Base-by-base conservation (phyloP, 2,888 invertebrate species). In the Troilus luridus region DNA sequence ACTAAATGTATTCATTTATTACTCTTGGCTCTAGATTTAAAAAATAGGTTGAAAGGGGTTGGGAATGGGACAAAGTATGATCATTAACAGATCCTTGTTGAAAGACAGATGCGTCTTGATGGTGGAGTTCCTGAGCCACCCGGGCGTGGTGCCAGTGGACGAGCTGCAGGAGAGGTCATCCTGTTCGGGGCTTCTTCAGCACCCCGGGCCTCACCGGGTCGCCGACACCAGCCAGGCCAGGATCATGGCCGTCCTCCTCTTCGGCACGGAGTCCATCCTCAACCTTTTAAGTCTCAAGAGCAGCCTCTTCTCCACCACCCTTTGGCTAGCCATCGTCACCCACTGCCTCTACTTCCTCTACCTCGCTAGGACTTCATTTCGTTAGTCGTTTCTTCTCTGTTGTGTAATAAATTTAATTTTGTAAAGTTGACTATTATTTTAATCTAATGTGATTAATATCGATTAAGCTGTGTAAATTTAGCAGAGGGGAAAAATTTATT, bases 51-150 rank as follows among this genome's bases (percentile, higher is more conserved):
- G 41, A 41, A 41, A 41, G n/a, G n/a, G n/a, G n/a, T n/a, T 41
- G 41, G 41, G 41, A 5, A 41, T 41, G 41, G 41, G 41, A 41
- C 41, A 41, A n/a, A 41, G 41, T 41, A 41, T 41, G 41, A 41
- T 41, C 41, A 41, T 41, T 41, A 41, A 41, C 41, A 41, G 41
- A 41, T 41, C 41, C 41, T 41, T 41, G 9, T 67, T 24, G 24
- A 24, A 12, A 10, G 54, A 81, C 85, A 85, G 85, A 6, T 85
- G 85, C 85, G 85, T 85, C 21, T 56, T 85, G 56, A 85, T 85
- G 85, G 21, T 85, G 56, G 85, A 85, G 85, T 85, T 85, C 85
- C 56, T 85, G 12, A 85, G 85, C 85, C 85, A 85, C 56, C 85
- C 85, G 1, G 85, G 85, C 5, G 85, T 85, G n/a, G 56, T 58